Base-by-base conservation (phyloP, 2,888 invertebrate genomes). In the Melinaea marsaeus region DNA sequence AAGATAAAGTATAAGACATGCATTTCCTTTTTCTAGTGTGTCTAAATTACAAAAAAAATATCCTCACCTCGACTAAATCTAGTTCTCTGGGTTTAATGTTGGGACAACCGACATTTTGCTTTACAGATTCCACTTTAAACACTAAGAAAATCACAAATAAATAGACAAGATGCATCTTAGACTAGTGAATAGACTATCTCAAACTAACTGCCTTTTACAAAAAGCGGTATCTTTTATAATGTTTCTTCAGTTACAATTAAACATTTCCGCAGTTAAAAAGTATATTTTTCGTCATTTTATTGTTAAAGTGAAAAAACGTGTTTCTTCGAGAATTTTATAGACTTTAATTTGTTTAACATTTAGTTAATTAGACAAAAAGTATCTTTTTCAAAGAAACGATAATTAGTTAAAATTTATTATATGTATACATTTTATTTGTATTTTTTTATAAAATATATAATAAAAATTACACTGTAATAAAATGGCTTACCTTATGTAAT, bases 41-140 rank as follows among this genome's bases (percentile, higher is more conserved):
- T 13, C 11, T 45, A 32, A 46, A 47, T 13, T 32, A 32, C 3
- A 33, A 33, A 22, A 32, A n/a, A 32, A 34, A 13, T 6, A 13
- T 46, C 2, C 86, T 83, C 69, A 90, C 90, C 69, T 84, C 87
- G 71, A 88, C 89, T 79, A 88, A 84, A 75, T 90, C 87, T 69
- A 90, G 69, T 66, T 88, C 85, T 57, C 80, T 78, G 0, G 89
- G 79, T 1, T 72, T 78, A 3, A 88, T 80, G 5, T 71, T 69
- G 4, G 88, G 88, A 66, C 90, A 90, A 34, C 75, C 81, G 33
- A 74, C 72, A 76, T 89, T 86, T 67, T 79, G 80, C 37, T 78
- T 71, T 0, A 81, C 82, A 48, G 80, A 77, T 5, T 79, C 75
- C 35, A 79, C 83, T 63, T 72, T 73, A 63, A 75, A 70, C 65